Percentiles rank a stretch among this genome's conserved stretches.
These are phyloP conservation scores for Agrilus planipennis DNA, from an alignment of 1,140 invertebrate genomes.

Conservation along the genomic window DNA sequence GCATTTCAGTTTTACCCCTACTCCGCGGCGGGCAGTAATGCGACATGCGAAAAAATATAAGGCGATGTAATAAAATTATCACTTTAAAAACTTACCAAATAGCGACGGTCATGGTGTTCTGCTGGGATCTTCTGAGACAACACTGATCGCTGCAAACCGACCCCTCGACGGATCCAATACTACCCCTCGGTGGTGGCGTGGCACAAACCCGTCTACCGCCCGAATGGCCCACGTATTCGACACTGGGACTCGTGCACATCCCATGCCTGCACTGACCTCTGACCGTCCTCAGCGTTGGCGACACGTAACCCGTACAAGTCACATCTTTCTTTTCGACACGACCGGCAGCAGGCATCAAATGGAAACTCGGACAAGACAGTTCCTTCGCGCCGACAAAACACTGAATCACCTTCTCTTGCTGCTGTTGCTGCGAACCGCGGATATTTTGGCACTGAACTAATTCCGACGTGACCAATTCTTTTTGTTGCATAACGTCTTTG, in stretches of 20 bases:
- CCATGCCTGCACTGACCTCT: constrained; percentile 33
- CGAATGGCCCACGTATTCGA: constrained; percentile 44
- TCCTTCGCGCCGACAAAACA: constrained; percentile 24
- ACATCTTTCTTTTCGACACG: constrained; percentile 1
- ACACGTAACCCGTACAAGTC: constrained; percentile 34
- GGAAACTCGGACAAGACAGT: constrained; percentile 18
- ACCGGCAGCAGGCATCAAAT: constrained; percentile 14
- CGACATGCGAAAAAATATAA: too few species aligned
- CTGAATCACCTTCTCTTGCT: constrained; percentile 31
- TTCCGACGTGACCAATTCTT: constrained; percentile 14
- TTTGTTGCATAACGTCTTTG: constrained; percentile 20
- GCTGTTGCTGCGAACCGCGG: constrained; percentile 12
- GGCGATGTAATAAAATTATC: too few species aligned
- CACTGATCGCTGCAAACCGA: constrained; percentile 31
- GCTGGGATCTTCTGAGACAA: constrained; percentile 37
- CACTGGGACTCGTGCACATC: constrained; percentile 29
- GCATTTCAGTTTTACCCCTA: too few species aligned
- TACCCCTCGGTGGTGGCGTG: constrained; percentile 42
- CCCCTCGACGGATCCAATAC: constrained; percentile 25
- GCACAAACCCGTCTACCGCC: constrained; percentile 44
- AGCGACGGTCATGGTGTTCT: constrained; percentile 42
- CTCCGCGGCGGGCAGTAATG: too few species aligned
- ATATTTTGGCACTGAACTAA: constrained; percentile 34
- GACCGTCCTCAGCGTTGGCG: constrained; percentile 29
- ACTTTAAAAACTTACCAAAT: constrained; percentile 55